Evolutionary conservation across 2,113 vertebrate genomes (phyloP), one percentile per base, ranked within the genome.

Genomic region (Aldabrachelys gigantea): DNA sequence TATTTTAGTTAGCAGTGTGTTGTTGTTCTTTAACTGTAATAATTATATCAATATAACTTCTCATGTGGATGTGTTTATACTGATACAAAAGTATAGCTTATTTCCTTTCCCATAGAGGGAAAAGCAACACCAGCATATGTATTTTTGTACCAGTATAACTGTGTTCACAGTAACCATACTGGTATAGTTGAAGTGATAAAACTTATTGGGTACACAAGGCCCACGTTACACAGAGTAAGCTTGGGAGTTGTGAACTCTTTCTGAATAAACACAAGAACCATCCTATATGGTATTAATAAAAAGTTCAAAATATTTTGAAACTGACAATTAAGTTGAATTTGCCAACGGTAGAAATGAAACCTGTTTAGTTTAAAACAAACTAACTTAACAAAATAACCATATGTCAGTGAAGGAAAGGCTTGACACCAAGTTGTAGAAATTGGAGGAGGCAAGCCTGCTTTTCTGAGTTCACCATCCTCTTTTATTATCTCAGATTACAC

Each of bases 381-480:
- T 59, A 82, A 44, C 1, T 69, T 88, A 76, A 52, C 31, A n/a
- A 10, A 83, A 25, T 1, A 24, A 24, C 17, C 0, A 0, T 38
- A 38, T 1, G 52, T 82, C 44, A 57, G 85, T n/a, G n/a, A n/a
- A n/a, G n/a, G n/a, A n/a, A n/a, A n/a, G n/a, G n/a, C n/a, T n/a
- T n/a, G n/a, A n/a, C n/a, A n/a, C n/a, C n/a, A n/a, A n/a, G n/a
- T n/a, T n/a, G n/a, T n/a, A n/a, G n/a, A n/a, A n/a, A n/a, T n/a
- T n/a, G n/a, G n/a, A n/a, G n/a, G n/a, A n/a, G n/a, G n/a, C n/a
- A n/a, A n/a, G n/a, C n/a, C n/a, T n/a, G n/a, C n/a, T n/a, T n/a
- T n/a, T n/a, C n/a, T n/a, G n/a, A n/a, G n/a, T n/a, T n/a, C n/a
- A n/a, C n/a, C n/a, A n/a, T n/a, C n/a, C n/a, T n/a, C n/a, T n/a